phyloP scores from a whole-genome alignment of 2,113 vertebrate genomes.

The Leptocoma aspasia region DNA sequence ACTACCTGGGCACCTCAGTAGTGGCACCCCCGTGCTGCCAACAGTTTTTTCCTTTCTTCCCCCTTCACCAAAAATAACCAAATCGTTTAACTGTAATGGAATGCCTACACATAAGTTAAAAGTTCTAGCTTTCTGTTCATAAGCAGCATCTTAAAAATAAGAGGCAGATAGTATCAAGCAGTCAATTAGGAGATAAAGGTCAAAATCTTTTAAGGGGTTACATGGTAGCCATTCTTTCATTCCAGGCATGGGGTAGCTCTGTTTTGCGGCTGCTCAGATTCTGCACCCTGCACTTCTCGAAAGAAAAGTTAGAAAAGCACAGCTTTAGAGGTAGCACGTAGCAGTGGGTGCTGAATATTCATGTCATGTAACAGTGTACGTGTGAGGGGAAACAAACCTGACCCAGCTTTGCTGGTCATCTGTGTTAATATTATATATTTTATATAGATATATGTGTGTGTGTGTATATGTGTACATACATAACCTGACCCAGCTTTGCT shows the following conservation, averaged over 20 bases:
- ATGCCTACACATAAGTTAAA: fast-evolving
- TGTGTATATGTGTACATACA: background rate
- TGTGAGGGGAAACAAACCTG: background rate
- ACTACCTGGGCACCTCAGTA: background rate
- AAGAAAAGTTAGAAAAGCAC: background rate
- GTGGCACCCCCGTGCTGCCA: background rate
- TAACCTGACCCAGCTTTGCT: background rate
- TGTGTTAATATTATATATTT: background rate
- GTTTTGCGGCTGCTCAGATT: background rate
- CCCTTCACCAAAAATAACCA: background rate
- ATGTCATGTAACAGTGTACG: fast-evolving
- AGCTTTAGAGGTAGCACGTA: fast-evolving
- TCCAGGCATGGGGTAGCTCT: background rate
- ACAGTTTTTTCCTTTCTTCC: fast-evolving
- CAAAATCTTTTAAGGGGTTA: background rate
- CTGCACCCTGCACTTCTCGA: background rate
- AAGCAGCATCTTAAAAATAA: background rate
- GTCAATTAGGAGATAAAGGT: background rate
- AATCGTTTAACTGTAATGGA: background rate
- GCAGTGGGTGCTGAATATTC: background rate
- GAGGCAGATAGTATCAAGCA: background rate
- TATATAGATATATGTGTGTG: no score
- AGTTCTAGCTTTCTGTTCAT: background rate
- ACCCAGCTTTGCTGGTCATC: background rate
- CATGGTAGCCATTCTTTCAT: fast-evolving